Evolutionary conservation across 2,113 vertebrate species (phyloP), one percentile per base, ranked within the genome.

Genomic region (Callorhinus ursinus): DNA sequence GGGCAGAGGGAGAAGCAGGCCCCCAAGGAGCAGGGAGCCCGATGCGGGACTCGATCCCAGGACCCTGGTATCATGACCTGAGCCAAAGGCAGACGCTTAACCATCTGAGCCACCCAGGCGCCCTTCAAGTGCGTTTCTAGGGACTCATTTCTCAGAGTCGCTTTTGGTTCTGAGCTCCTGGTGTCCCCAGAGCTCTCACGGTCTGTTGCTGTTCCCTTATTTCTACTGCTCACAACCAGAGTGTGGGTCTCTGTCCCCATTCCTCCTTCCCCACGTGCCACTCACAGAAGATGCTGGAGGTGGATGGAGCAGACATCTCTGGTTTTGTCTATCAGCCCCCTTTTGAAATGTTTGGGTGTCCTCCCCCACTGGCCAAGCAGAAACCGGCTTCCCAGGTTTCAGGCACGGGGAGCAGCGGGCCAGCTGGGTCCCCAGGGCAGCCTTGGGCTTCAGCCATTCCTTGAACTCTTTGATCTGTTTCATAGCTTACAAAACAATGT

Each of bases 351-450:
- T n/a, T 4, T 13, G 3, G 13, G 18, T n/a, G 9, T 46, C 67
- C 28, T 26, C 1, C 9, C 36, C 57, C 26, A 39, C 33, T 18
- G 39, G 59, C 85, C 33, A 13, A 2, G 22, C 31, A 15, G 79
- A 72, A 36, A 8, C 24, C 12, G 14, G 39, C 65, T 74, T 51
- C 31, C 49, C 55, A n/a, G 55, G 22, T 36, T 26, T 31, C 4
- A 15, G 11, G 4, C 42, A 24, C 9, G 28, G 42, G 42, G 24
- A 26, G 39, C 5, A 7, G 24, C 85, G 51, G 81, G 11, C 46
- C 0, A 6, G 46, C 55, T 2, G 31, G 31, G 11, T 2, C 10
- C 4, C 22, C 65, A 80, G 10, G 1, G 12, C 33, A 53, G 22
- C 31, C 88, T 19, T 11, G 11, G 11, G 55, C 67, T 85, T 65